Conservation (phyloP, 1,140 invertebrate genomes). For the Heterodera carotae region DNA sequence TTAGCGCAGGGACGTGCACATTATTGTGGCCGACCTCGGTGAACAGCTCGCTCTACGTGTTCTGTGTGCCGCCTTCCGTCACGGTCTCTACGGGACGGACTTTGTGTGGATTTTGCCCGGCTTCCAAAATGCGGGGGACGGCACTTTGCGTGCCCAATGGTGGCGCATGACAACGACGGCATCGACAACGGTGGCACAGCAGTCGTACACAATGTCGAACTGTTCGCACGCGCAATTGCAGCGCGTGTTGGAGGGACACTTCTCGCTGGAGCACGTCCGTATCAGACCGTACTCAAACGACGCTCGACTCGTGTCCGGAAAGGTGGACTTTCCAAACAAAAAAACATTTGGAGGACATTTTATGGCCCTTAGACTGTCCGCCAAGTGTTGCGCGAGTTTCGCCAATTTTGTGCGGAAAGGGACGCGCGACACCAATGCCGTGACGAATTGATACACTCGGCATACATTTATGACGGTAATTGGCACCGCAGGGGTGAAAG, state of each 20-base stretch:
- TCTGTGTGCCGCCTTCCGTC: conserved; percentile 79
- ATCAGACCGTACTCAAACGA: conserved; percentile 70
- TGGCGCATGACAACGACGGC: neutral
- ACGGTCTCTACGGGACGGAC: conserved; percentile 79
- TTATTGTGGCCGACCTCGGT: conserved; percentile 94
- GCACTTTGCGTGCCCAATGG: conserved; percentile 51
- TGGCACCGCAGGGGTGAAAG: neutral
- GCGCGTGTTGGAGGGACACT: conserved; percentile 82
- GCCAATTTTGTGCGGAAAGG: conserved; percentile 30
- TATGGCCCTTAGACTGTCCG: conserved; percentile 40
- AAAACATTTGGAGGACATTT: neutral
- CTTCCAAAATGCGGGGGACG: conserved; percentile 70
- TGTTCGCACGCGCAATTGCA: conserved; percentile 79
- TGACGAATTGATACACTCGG: conserved; percentile 42
- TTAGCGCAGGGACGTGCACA: conserved; percentile 80
- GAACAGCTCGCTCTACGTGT: conserved; percentile 87
- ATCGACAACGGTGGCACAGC: neutral
- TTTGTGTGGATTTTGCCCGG: conserved; percentile 97
- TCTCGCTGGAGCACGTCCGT: conserved; percentile 75
- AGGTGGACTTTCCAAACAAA: conserved; percentile 8
- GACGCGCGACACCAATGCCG: conserved; percentile 17
- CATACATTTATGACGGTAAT: conserved; percentile 62
- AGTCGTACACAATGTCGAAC: conserved; percentile 14
- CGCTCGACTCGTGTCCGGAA: conserved; percentile 67
- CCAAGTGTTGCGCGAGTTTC: conserved; percentile 46